A percentile compares a stretch with the other conserved stretches of the same genome.
phyloP scores from a whole-genome alignment of 2,888 invertebrate genomes.

The Platerodrilus igneus region DNA sequence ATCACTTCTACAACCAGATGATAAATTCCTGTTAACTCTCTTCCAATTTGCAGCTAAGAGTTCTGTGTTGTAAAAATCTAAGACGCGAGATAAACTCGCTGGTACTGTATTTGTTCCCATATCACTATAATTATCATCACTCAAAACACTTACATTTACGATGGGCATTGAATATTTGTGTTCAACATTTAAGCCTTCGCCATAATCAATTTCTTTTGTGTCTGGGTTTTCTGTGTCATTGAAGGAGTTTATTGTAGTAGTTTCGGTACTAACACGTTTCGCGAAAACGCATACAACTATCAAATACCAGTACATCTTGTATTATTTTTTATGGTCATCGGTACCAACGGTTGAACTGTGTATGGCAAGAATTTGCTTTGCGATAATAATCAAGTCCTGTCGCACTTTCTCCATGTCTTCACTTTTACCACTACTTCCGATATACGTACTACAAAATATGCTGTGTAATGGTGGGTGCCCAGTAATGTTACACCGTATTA shows the following conservation, averaged over 20 bases:
- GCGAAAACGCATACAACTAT: conserved; percentile 1
- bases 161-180: conserved; percentile 32
- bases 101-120: conserved; percentile 24
- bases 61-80: conserved; percentile 56
- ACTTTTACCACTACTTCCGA: conserved; percentile 19
- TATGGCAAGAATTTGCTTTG: conserved; percentile 10
- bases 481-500: too few species aligned
- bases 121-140: conserved; percentile 18
- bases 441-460: too few species aligned
- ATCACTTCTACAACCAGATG: conserved; percentile 53
- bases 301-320: conserved; percentile 10
- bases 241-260: conserved; percentile 2
- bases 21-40: conserved; percentile 48
- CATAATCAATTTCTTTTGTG: conserved; percentile 35
- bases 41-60: conserved; percentile 57
- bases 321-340: not conserved
- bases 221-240: conserved; percentile 12
- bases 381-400: conserved; percentile 10
- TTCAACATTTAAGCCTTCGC: conserved; percentile 34
- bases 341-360: conserved; percentile 12
- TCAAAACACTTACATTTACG: conserved; percentile 34
- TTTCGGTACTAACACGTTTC: conserved; percentile 7
- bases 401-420: conserved; percentile 25
- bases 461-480: conserved; percentile 10
- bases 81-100: conserved; percentile 50